Evolutionary conservation across 2,888 invertebrate species (phyloP).

Genomic region (Pegoplata infirma): DNA sequence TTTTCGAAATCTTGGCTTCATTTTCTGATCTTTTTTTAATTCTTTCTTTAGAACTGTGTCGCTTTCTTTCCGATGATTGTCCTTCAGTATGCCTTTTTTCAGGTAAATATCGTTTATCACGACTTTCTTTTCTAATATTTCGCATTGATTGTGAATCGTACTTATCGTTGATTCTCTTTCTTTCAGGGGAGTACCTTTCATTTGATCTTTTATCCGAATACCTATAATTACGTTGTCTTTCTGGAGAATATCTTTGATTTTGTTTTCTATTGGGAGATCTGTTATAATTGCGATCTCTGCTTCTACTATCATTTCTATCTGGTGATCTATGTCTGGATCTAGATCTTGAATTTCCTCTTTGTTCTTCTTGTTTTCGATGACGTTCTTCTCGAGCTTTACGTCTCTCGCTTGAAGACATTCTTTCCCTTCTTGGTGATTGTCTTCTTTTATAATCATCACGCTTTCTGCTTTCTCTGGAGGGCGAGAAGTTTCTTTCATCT

Average conservation of each 20-base stretch:
- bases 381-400: slow-evolving; percentile 68
- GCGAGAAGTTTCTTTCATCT: not conserved
- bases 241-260: slow-evolving; percentile 41
- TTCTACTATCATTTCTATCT: slow-evolving; percentile 4
- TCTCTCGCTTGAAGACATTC: slow-evolving; percentile 65
- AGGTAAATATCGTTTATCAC: slow-evolving; percentile 24
- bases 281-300: not conserved
- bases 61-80: not conserved
- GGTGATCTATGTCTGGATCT: slow-evolving; percentile 28
- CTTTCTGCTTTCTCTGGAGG: slow-evolving; percentile 7
- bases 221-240: slow-evolving; percentile 32
- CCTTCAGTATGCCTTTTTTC: not conserved
- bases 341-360: slow-evolving; percentile 37
- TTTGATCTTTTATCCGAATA: slow-evolving; percentile 10
- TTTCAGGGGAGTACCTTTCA: slow-evolving; percentile 44
- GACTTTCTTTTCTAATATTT: slow-evolving; percentile 21
- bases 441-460: not conserved
- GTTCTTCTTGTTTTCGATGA: slow-evolving; percentile 64
- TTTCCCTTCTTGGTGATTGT: not conserved
- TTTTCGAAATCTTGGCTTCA: not conserved
- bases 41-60: not conserved
- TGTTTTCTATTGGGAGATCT: slow-evolving; percentile 41
- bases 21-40: not conserved
- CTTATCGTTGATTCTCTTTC: slow-evolving; percentile 23
- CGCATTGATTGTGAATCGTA: slow-evolving; percentile 38